Evolutionary conservation across 2,888 invertebrate genomes (phyloP), one percentile per base, ranked within the genome.

Genomic region (Platycheirus albimanus): DNA sequence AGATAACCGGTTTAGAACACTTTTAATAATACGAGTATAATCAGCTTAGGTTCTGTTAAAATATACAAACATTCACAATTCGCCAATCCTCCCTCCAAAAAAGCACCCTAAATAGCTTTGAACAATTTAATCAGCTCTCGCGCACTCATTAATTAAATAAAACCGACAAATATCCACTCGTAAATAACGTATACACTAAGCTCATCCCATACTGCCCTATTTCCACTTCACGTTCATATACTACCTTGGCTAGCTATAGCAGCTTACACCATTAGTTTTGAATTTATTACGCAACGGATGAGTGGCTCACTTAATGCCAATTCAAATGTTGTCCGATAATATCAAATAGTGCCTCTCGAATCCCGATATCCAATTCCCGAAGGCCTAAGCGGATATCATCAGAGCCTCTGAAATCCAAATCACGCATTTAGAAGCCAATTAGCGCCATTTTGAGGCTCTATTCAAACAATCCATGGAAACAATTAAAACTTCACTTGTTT

Each of bases 81-180:
- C 11, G 13, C 10, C 30, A 13, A n/a, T n/a, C 43, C 45, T 20
- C 28, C 43, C 28, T 38, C 58, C 13, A 24, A 45, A 45, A 43
- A 43, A 17, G 2, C 33, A 13, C 20, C 11, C 11, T 20, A 33
- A 41, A 47, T 13, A 33, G 49, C 66, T 61, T 76, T 52, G 61
- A 49, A 69, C 67, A 72, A 45, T 81, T 81, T 81, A 81, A 81
- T 81, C 81, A 77, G 81, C 77, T 67, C 71, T 54, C 67, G 33
- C 64, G 67, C 76, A 81, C 58, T 66, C 80, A 81, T 81, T 81
- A 71, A 76, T 71, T 76, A 76, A 76, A 76, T 71, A 81, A 75
- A 76, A 70, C 54, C 33, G 70, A 80, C 66, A 76, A 66, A 70
- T 74, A 52, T 70, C 38, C 13, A 33, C 52, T 61, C 80, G 66